Evolutionary conservation across 2,797 vertebrate species (phyloP), one percentile per base, ranked within the genome.

Genomic region (Antennarius maculatus): DNA sequence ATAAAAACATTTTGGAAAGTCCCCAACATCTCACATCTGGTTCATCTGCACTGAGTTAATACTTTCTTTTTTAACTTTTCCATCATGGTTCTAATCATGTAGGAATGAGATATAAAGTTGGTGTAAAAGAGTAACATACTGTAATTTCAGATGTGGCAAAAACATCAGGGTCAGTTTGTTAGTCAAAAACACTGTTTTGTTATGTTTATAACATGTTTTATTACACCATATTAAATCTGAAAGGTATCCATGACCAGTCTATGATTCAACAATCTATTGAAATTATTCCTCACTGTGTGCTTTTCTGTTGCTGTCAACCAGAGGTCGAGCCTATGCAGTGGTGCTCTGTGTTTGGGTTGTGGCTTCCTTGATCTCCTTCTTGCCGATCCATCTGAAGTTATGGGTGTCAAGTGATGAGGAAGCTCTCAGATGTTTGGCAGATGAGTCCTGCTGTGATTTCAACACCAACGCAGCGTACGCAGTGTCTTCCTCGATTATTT

Each of bases 381-480:
- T 97, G 82, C 97, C 97, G 69, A 97, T 99, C 83, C 93, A 97
- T 81, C 95, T 97, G 94, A 88, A 94, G 75, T 92, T 95, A 93
- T 98, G 96, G 91, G 86, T 94, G 69, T 92, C 94, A 0, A 1
- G 28, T 0, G 85, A 94, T 0, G 0, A 0, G 0, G 29, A 87
- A 0, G 95, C 96, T 7, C 0, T 4, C 0, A 0, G 0, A 0
- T 99, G 97, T 87, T 89, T 95, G 5, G 0, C 2, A 0, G 6
- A 93, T 0, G 83, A 90, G 12, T 72, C 67, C 2, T 99, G 97
- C 88, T 99, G 98, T 0, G 95, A 98, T 61, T 99, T 99, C 85
- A 93, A 95, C 92, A 98, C 95, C 79, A 99, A 95, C 47, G 61
- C 74, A 1, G 89, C 86, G 1, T 99, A 99, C 0, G 95, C 96